Percentiles rank a stretch among this genome's conserved stretches.
Evolutionary conservation across 2,888 invertebrate genomes (phyloP).

Genomic region (Macropis europaea): DNA sequence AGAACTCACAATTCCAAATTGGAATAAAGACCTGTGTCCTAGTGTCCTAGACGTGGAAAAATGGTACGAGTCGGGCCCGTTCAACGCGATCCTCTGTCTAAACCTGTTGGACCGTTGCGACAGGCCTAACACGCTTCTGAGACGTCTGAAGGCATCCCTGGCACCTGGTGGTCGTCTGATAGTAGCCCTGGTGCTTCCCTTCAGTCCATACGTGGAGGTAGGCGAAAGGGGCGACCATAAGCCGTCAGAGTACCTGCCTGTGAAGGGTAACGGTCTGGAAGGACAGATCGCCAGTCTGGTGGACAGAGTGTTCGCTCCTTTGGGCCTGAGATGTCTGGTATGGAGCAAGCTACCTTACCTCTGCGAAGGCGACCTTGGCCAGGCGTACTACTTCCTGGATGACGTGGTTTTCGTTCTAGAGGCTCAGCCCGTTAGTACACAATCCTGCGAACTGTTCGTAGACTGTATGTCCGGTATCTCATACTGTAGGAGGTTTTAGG

Average conservation of each 20-base stretch:
- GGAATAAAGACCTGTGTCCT: constrained; percentile 19
- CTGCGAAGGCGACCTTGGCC: constrained; percentile 97
- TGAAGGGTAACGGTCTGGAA: constrained; percentile 86
- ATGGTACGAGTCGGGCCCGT: constrained; percentile 83
- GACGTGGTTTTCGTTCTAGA: constrained; percentile 93
- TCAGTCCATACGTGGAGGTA: constrained; percentile 95
- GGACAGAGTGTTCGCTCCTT: constrained; percentile 83
- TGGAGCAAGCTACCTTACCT: constrained; percentile 97
- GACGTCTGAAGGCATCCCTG: constrained; percentile 87
- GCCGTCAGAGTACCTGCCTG: constrained; percentile 86
- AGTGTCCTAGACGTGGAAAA: constrained; percentile 87
- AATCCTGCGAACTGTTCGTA: constrained; percentile 10
- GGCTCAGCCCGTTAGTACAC: constrained; percentile 66
- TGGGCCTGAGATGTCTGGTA: constrained; percentile 88
- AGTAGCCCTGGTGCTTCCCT: constrained; percentile 96
- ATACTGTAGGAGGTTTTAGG: constrained; percentile 41
- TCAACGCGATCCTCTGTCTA: constrained; percentile 92
- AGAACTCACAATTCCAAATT: constrained; percentile 9
- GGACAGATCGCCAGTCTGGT: constrained; percentile 89
- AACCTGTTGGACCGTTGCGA: constrained; percentile 97
- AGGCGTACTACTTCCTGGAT: constrained; percentile 94
- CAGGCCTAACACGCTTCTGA: constrained; percentile 89
- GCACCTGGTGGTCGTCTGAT: constrained; percentile 88
- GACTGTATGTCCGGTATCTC: neutral
- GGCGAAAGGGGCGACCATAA: constrained; percentile 87